phyloP scores from a whole-genome alignment of 2,797 vertebrate species.

The Gouania willdenowi region DNA sequence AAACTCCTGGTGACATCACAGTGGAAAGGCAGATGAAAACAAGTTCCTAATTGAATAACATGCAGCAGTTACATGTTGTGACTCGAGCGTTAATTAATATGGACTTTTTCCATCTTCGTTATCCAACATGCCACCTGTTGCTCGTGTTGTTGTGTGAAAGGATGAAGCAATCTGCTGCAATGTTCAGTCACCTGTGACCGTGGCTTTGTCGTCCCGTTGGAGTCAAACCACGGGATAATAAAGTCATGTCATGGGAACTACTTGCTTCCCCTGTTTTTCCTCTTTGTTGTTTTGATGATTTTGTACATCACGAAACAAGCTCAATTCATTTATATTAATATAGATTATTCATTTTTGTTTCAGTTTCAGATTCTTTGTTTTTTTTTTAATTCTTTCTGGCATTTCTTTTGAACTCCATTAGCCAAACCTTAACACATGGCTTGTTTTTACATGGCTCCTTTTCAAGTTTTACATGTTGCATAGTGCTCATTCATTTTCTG shows the following conservation, averaged over 20 bases:
- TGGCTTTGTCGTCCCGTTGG: no score
- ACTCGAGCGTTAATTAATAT: slow-evolving; percentile 31
- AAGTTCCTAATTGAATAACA: slow-evolving; percentile 28
- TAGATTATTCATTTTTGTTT: no score
- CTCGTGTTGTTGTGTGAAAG: slow-evolving; percentile 27
- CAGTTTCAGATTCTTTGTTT: no score
- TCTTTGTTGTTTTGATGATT: slow-evolving; percentile 18
- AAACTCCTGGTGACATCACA: background rate
- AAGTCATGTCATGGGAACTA: slow-evolving; percentile 41
- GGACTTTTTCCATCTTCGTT: slow-evolving; percentile 12
- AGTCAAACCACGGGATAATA: no score
- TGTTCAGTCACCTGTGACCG: slow-evolving; percentile 15
- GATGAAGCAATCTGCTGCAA: slow-evolving; percentile 29
- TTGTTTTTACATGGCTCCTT: no score
- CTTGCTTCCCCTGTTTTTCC: slow-evolving; percentile 33
- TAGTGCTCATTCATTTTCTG: no score
- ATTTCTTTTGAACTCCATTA: no score
- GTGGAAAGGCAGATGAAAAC: slow-evolving; percentile 16
- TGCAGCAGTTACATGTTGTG: slow-evolving; percentile 34
- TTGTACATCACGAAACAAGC: background rate
- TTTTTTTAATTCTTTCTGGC: no score
- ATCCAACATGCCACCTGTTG: slow-evolving; percentile 44
- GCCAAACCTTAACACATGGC: no score
- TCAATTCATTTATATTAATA: no score
- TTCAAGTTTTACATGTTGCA: no score